A percentile compares a stretch with the other conserved stretches of the same genome.
phyloP scores from a whole-genome alignment of 2,888 invertebrate genomes.

The Ophion ellenae region DNA sequence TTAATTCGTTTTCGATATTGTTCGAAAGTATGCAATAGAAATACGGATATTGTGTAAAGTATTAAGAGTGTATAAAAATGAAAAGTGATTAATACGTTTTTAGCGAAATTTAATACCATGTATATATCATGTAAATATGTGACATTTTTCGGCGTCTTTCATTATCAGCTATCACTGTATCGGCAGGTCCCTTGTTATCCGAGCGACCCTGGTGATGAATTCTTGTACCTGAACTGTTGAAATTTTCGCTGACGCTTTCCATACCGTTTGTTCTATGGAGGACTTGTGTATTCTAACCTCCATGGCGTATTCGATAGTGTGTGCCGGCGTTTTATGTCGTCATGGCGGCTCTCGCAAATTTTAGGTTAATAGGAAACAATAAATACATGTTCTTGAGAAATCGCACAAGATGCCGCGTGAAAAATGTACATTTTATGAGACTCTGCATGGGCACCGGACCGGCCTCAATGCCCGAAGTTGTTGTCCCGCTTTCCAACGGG shows the following conservation, averaged over 20 bases:
- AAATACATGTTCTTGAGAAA: slow-evolving; percentile 60
- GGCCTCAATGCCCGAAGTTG: slow-evolving; percentile 35
- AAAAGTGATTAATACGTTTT: no score
- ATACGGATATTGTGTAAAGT: no score
- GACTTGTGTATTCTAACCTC: not conserved
- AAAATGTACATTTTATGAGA: slow-evolving; percentile 39
- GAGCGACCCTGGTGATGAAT: not conserved
- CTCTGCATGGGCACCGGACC: not conserved
- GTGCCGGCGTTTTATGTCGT: slow-evolving; percentile 55
- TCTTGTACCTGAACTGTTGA: not conserved
- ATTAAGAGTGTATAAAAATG: no score
- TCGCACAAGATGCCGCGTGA: slow-evolving; percentile 59
- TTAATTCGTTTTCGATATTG: no score
- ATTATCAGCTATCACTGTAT: no score
- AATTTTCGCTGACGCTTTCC: not conserved
- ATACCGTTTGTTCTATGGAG: not conserved
- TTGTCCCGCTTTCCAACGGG: slow-evolving; percentile 86
- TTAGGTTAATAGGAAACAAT: slow-evolving; percentile 71
- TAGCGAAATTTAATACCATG: no score
- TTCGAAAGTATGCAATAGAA: no score
- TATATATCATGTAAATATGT: no score
- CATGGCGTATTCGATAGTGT: not conserved
- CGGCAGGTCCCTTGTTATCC: not conserved
- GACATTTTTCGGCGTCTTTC: no score
- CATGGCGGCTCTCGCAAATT: slow-evolving; percentile 71